Percentiles rank a stretch among this genome's conserved stretches.
These are phyloP conservation scores for Neria commutata DNA, from an alignment of 2,888 invertebrate genomes.

Conservation along the genomic window DNA sequence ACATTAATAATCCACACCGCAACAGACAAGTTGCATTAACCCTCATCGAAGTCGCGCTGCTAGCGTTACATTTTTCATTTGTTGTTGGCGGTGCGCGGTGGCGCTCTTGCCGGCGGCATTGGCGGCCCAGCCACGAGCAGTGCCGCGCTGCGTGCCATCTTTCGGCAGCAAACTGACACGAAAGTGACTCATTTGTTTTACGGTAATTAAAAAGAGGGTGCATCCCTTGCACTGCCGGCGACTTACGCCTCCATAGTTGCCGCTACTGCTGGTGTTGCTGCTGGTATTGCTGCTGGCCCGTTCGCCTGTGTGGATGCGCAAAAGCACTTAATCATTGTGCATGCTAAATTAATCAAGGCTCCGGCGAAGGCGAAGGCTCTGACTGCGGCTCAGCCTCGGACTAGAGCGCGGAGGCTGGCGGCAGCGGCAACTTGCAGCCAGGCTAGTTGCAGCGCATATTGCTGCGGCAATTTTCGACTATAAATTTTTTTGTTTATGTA, in stretches of 20 bases:
- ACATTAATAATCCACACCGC: conserved; percentile 5
- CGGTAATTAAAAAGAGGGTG: conserved; percentile 37
- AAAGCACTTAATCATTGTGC: conserved; percentile 57
- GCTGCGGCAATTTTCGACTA: conserved; percentile 4
- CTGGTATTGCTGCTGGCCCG: background rate
- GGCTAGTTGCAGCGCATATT: background rate
- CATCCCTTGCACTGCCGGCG: conserved; percentile 2
- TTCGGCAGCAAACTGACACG: conserved; percentile 6
- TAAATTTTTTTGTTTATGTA: conserved; percentile 16
- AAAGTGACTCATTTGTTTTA: conserved; percentile 39
- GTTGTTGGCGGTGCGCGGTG: conserved; percentile 19
- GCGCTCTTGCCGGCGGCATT: conserved; percentile 18
- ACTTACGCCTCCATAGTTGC: background rate
- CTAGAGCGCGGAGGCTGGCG: background rate
- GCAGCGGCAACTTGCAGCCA: background rate
- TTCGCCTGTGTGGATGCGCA: conserved; percentile 28
- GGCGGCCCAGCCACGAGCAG: conserved; percentile 10
- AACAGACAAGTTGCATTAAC: conserved; percentile 7
- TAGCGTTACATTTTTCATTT: conserved; percentile 6
- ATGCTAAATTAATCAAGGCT: conserved; percentile 56
- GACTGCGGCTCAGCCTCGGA: background rate
- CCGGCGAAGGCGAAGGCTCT: conserved; percentile 32
- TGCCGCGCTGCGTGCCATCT: background rate
- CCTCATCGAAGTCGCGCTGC: conserved; percentile 13
- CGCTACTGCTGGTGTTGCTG: background rate